phyloP scores from a whole-genome alignment of 2,797 vertebrate species.

The Thunnus albacares region DNA sequence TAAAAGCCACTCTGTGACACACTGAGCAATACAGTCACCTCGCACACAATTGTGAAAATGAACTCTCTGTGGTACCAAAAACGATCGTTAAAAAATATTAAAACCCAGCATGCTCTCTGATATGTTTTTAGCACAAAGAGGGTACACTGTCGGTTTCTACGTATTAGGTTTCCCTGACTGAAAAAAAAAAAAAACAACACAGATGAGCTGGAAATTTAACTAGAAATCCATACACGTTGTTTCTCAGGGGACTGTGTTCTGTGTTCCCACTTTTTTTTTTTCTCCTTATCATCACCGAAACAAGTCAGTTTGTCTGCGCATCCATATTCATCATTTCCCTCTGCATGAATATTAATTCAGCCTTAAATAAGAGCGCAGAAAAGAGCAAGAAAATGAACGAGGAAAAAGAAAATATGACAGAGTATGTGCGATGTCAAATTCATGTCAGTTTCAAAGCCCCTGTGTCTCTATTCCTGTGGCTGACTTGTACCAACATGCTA shows the following conservation, averaged over 20 bases:
- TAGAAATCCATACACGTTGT: slow-evolving; percentile 70
- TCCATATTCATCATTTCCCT: slow-evolving; percentile 80
- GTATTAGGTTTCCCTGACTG: slow-evolving; percentile 30
- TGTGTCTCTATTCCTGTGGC: slow-evolving; percentile 76
- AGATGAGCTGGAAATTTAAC: slow-evolving; percentile 48
- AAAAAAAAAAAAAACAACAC: slow-evolving; percentile 22
- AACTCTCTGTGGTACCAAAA: slow-evolving; percentile 54
- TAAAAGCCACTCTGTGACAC: slow-evolving; percentile 40
- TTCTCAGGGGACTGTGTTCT: slow-evolving; percentile 65
- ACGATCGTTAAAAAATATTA: slow-evolving; percentile 53
- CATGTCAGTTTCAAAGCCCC: slow-evolving; percentile 81
- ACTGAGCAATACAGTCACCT: slow-evolving; percentile 23
- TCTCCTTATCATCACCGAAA: slow-evolving; percentile 75
- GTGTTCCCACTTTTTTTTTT: slow-evolving; percentile 55
- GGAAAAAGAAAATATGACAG: slow-evolving; percentile 68
- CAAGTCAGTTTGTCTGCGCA: slow-evolving; percentile 72
- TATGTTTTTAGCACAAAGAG: slow-evolving; percentile 37
- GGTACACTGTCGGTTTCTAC: slow-evolving; percentile 32
- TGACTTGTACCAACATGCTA: slow-evolving; percentile 81
- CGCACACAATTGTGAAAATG: slow-evolving; percentile 32
- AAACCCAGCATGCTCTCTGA: slow-evolving; percentile 53
- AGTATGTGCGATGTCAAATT: slow-evolving; percentile 72
- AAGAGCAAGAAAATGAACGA: slow-evolving; percentile 60
- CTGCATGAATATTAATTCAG: slow-evolving; percentile 80
- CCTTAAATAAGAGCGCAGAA: slow-evolving; percentile 62